These are phyloP conservation scores for Euphydryas editha DNA, from an alignment of 2,888 invertebrate genomes.

Conservation along the genomic window DNA sequence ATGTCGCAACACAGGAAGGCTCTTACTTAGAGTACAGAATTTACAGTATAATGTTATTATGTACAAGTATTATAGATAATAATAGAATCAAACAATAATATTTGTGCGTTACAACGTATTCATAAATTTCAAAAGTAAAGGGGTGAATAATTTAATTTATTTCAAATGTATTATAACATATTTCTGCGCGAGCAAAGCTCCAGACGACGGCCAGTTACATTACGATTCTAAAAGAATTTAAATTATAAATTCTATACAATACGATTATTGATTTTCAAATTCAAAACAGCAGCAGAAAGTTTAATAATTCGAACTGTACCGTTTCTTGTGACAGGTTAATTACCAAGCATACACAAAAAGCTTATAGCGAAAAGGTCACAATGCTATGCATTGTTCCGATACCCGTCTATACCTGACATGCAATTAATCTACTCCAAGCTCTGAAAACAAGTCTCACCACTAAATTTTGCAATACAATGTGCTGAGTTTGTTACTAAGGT, in stretches of 20 bases:
- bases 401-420: constrained; percentile 30
- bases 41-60: no score
- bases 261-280: background rate
- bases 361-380: background rate
- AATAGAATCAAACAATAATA: no score
- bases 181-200: no score
- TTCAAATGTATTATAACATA: no score
- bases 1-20: constrained; percentile 40
- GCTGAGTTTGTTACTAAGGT: background rate
- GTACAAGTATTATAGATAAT: no score
- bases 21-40: constrained; percentile 27
- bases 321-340: constrained; percentile 32
- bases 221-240: no score
- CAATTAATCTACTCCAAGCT: constrained; percentile 25
- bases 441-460: constrained; percentile 21
- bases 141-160: no score
- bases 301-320: background rate
- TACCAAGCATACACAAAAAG: constrained; percentile 7
- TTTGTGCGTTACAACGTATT: no score
- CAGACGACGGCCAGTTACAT: no score
- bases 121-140: no score
- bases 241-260: no score
- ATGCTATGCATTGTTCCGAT: constrained; percentile 9
- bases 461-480: constrained; percentile 14
- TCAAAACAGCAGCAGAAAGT: background rate